Evolutionary conservation across 2,888 invertebrate genomes (phyloP).

Genomic region (Sisyra terminalis): DNA sequence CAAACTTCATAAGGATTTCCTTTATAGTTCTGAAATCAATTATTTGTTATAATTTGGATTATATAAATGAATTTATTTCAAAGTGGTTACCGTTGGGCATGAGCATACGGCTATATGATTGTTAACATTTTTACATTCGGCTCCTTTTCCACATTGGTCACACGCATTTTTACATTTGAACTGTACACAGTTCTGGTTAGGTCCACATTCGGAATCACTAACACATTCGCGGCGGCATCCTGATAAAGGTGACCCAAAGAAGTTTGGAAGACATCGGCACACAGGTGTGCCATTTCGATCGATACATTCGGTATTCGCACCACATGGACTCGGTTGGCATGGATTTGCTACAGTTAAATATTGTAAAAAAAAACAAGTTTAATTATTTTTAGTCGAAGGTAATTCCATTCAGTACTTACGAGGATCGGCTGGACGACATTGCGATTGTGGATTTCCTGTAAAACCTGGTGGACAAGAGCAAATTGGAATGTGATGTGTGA

Average conservation of each 20-base stretch:
- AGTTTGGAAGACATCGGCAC: conserved; percentile 63
- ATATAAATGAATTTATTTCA: background rate
- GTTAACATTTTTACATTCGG: conserved; percentile 56
- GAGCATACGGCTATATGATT: conserved; percentile 64
- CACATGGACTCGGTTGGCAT: conserved; percentile 71
- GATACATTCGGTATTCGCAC: conserved; percentile 63
- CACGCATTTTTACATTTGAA: conserved; percentile 67
- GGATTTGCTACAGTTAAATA: conserved; percentile 47
- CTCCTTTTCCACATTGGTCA: conserved; percentile 58
- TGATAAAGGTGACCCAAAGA: conserved; percentile 54
- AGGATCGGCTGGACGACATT: conserved; percentile 57
- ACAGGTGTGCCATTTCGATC: conserved; percentile 59
- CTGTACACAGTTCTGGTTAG: conserved; percentile 52
- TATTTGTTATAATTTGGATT: background rate
- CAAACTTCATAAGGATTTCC: conserved; percentile 65
- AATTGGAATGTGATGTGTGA: conserved; percentile 58
- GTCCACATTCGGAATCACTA: conserved; percentile 53
- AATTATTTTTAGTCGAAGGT: no score
- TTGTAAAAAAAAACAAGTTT: background rate
- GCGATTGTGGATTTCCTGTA: conserved; percentile 59
- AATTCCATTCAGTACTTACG: conserved; percentile 40
- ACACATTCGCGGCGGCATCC: conserved; percentile 78
- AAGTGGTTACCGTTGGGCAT: conserved; percentile 47
- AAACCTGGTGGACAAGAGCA: conserved; percentile 65
- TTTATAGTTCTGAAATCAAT: conserved; percentile 42